phyloP scores from a whole-genome alignment of 1,140 invertebrate species.

The Bilobella aurantiaca region DNA sequence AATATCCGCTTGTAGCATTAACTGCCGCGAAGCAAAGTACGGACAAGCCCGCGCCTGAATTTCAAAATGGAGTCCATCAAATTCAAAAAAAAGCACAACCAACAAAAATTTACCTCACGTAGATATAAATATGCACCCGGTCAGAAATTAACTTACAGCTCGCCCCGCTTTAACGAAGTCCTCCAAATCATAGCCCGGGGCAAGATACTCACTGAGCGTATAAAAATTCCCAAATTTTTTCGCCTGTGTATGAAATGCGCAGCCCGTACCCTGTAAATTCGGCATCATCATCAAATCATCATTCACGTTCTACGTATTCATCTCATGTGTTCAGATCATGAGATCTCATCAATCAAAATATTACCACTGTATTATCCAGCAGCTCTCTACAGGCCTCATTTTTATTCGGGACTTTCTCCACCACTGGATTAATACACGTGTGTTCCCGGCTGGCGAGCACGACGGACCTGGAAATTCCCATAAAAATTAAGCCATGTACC shows the following conservation, averaged over 20 bases:
- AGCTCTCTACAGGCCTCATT: conserved; percentile 60
- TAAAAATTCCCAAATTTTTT: conserved; percentile 27
- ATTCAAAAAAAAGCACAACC: no score
- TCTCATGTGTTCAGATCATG: not conserved
- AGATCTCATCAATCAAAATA: not conserved
- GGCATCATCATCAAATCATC: conserved; percentile 6
- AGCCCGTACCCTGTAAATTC: conserved; percentile 26
- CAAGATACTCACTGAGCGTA: conserved; percentile 10
- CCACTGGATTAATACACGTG: conserved; percentile 57
- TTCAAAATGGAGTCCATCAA: no score
- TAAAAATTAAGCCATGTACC: no score
- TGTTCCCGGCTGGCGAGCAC: conserved; percentile 64
- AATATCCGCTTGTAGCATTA: conserved; percentile 55
- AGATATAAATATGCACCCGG: no score
- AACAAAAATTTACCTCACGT: no score
- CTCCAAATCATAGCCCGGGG: conserved; percentile 29
- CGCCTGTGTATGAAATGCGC: conserved; percentile 15
- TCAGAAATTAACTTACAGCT: no score
- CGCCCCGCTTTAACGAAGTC: conserved; percentile 24
- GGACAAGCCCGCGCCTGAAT: conserved; percentile 50
- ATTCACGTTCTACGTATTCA: no score
- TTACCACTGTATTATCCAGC: conserved; percentile 40
- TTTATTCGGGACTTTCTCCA: conserved; percentile 47
- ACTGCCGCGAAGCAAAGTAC: conserved; percentile 55
- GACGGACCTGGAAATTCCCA: conserved; percentile 57